phyloP scores from a whole-genome alignment of 2,888 invertebrate species.

The Papilio elwesi region DNA sequence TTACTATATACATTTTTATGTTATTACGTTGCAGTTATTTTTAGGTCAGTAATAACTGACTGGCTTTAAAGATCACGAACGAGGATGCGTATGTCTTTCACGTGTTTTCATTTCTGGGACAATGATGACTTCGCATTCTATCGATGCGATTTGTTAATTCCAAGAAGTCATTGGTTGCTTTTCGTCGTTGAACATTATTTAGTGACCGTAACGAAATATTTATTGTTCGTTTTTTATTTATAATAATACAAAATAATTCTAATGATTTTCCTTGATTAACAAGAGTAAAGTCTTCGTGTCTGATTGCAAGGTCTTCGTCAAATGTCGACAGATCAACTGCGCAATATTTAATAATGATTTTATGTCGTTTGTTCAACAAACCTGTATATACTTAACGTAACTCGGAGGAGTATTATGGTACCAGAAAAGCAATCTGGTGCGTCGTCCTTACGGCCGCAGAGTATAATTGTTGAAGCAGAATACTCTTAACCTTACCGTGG shows the following conservation, averaged over 20 bases:
- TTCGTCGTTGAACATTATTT: conserved; percentile 1
- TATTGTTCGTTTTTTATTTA: not conserved
- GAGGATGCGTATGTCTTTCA: too few relatives aligned
- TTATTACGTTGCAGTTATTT: too few relatives aligned
- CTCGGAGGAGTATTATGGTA: too few relatives aligned
- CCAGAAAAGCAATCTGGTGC: too few relatives aligned
- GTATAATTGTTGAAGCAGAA: too few relatives aligned
- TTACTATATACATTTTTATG: too few relatives aligned
- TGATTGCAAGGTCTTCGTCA: not conserved
- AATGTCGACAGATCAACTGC: not conserved
- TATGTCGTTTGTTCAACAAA: too few relatives aligned
- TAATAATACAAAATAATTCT: not conserved
- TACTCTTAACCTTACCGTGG: too few relatives aligned
- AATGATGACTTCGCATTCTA: not conserved
- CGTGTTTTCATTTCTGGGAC: not conserved
- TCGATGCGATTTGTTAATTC: not conserved
- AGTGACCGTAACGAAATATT: not conserved
- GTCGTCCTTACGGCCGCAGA: too few relatives aligned
- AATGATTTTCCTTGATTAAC: not conserved
- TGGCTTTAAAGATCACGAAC: not conserved
- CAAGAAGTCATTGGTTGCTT: not conserved
- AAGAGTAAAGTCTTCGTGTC: not conserved
- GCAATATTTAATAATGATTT: not conserved
- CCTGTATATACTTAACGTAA: too few relatives aligned
- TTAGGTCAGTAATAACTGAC: too few relatives aligned